Base-by-base conservation (phyloP, 2,888 invertebrate genomes). In the Allygus modestus region DNA sequence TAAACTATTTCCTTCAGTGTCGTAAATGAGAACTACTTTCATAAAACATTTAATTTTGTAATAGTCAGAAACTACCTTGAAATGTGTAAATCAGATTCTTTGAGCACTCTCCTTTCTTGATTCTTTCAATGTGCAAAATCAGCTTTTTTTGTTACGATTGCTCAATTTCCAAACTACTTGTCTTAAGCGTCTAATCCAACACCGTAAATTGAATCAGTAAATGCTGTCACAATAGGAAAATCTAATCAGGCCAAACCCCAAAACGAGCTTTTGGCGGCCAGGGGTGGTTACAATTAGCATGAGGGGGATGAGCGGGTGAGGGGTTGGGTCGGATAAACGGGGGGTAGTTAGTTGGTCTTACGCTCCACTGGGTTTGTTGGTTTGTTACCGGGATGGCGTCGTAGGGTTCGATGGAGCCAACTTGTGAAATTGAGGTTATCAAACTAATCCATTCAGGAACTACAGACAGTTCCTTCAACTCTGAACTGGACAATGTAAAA, bases 201-300 rank as follows among this genome's bases (percentile, higher is more conserved):
- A 11, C 5, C 23, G 23, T 1, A 54, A 54, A 54, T 54, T 11
- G 20, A 23, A 54, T 54, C 54, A 20, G 54, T 23, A 54, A 23
- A 54, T 54, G 54, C 15, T 1, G 54, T 23, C 46, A 54, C 54
- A 54, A 23, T 54, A 54, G 7, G 54, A 12, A 46, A 46, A 46
- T 46, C 46, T 46, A 46, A 46, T 46, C 46, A 46, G n/a, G 46
- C 46, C 46, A 46, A 37, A 37, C 4, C 37, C 37, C 37, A 37
- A 73, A 54, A 37, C 37, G 73, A 31, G 37, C 73, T 41, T 73
- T 73, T 41, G 73, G 73, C 71, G 20, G 31, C 17, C n/a, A 31
- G 33, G 37, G 73, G 73, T 73, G 33, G 71, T 9, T n/a, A 20
- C 73, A 43, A 73, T 73, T 73, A 73, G 73, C 73, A 41, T 73